Evolutionary conservation across 1,140 invertebrate species (phyloP).

Genomic region (Watersipora subatra): DNA sequence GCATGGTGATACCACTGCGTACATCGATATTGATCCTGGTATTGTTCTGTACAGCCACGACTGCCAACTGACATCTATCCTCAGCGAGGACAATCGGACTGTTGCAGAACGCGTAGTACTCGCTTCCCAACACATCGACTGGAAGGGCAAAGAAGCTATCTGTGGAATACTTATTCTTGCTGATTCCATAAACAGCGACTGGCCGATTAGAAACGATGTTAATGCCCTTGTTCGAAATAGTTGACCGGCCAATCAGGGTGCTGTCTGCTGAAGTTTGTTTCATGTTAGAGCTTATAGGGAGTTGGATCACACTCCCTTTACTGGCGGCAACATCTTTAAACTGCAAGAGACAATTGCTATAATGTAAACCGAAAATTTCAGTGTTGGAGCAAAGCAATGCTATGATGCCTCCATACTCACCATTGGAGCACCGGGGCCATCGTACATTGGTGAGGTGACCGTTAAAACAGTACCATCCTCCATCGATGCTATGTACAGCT

Average conservation of each 20-base stretch:
- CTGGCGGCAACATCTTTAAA: background rate
- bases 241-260: background rate
- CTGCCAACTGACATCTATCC: background rate
- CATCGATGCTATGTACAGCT: background rate
- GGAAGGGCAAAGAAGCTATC: conserved; percentile 26
- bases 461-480: background rate
- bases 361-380: too few relatives aligned
- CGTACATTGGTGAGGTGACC: background rate
- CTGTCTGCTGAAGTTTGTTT: background rate
- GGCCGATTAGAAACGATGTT: conserved; percentile 10
- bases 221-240: background rate
- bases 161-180: conserved; percentile 18
- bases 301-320: background rate
- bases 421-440: background rate
- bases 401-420: too few relatives aligned
- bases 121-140: background rate
- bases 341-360: background rate
- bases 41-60: background rate
- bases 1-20: background rate
- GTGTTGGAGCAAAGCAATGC: too few relatives aligned
- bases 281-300: background rate
- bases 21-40: background rate
- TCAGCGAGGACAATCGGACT: background rate
- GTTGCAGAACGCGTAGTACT: background rate
- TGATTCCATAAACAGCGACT: conserved; percentile 20